Percentiles rank a stretch among this genome's conserved stretches.
phyloP scores from a whole-genome alignment of 2,113 vertebrate genomes.

The Hippopotamus amphibius region DNA sequence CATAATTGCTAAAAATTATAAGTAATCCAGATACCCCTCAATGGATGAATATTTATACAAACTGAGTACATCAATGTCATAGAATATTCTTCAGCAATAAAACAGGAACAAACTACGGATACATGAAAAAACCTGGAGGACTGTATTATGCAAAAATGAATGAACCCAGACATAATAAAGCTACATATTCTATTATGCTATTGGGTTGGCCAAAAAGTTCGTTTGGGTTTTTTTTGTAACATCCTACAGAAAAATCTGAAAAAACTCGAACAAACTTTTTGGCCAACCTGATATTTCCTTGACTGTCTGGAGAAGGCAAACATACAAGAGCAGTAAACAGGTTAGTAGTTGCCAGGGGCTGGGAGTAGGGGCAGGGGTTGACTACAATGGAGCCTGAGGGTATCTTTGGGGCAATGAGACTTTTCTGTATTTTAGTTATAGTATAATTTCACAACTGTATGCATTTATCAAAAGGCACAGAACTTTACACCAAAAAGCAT shows the following conservation, averaged over 20 bases:
- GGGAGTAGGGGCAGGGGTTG: background rate
- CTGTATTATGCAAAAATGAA: background rate
- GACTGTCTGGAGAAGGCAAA: background rate
- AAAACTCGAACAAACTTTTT: no score
- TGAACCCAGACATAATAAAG: background rate
- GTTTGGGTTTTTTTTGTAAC: no score
- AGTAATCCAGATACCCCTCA: background rate
- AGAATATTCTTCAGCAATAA: background rate
- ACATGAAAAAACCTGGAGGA: background rate
- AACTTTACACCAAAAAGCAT: background rate
- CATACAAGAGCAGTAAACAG: background rate
- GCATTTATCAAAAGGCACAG: background rate
- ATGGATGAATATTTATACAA: background rate
- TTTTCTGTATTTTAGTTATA: background rate
- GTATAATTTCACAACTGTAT: background rate
- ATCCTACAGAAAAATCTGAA: no score
- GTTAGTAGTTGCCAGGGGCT: background rate
- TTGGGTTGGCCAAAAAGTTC: no score
- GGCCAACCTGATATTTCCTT: background rate
- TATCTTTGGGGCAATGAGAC: background rate
- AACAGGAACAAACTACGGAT: background rate
- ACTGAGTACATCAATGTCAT: background rate
- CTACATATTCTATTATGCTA: slow-evolving; percentile 28
- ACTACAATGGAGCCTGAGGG: background rate
- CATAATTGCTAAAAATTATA: background rate